Evolutionary conservation across 2,797 vertebrate species (phyloP).

Genomic region (Harpagifer antarcticus): DNA sequence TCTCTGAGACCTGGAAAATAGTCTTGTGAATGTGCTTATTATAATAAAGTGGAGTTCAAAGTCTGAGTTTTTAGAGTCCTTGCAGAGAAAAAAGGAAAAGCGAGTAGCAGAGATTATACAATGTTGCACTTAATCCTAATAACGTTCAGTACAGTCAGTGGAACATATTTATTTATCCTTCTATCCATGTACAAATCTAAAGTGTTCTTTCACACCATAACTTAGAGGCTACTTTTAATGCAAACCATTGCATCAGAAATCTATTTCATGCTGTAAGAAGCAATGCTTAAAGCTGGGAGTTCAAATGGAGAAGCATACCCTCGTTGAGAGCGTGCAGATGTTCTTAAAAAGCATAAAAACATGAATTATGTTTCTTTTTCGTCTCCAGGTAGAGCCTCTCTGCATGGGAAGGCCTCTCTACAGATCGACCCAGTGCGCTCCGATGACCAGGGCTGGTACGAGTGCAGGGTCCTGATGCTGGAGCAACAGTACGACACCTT

Average conservation of each 20-base stretch:
- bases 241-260: slow-evolving; percentile 21
- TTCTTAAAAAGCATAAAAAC: background rate
- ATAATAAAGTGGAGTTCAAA: slow-evolving; percentile 9
- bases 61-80: slow-evolving; percentile 5
- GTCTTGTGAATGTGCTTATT: slow-evolving; percentile 15
- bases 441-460: slow-evolving; percentile 99
- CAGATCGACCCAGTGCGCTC: slow-evolving; percentile 96
- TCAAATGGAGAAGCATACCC: background rate
- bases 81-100: background rate
- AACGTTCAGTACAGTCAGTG: background rate
- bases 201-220: slow-evolving; percentile 5
- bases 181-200: slow-evolving; percentile 11
- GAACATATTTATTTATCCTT: slow-evolving; percentile 3
- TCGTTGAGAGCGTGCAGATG: slow-evolving; percentile 1
- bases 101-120: background rate
- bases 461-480: slow-evolving; percentile 99
- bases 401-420: slow-evolving; percentile 97
- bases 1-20: slow-evolving; percentile 23
- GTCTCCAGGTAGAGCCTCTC: slow-evolving; percentile 91
- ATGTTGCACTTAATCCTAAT: slow-evolving; percentile 2
- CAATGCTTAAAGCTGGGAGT: slow-evolving; percentile 12
- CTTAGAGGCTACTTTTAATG: slow-evolving; percentile 7
- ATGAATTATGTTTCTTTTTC: background rate
- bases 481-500: slow-evolving; percentile 99
- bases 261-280: background rate